Percentiles rank a stretch among this genome's conserved stretches.
Evolutionary conservation across 2,888 invertebrate genomes (phyloP).

Genomic region (Acanthopleura granulata): DNA sequence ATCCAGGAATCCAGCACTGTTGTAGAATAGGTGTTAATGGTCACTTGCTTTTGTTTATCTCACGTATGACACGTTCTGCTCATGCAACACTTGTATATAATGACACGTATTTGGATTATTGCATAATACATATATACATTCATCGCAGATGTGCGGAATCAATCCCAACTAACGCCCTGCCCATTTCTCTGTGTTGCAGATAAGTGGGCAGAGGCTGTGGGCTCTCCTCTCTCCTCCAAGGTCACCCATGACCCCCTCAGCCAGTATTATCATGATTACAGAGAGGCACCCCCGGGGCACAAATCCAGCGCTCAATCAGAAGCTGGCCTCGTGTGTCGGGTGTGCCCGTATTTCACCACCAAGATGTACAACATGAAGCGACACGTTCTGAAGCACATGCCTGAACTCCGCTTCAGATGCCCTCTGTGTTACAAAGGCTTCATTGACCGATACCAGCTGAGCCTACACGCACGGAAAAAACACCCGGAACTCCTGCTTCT

Average conservation of each 20-base stretch:
- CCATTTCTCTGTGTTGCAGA: slow-evolving; percentile 2
- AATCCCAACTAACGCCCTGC: no score
- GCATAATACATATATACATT: no score
- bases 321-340: background rate
- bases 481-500: background rate
- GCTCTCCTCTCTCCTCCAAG: background rate
- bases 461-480: background rate
- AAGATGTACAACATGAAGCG: background rate
- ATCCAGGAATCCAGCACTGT: no score
- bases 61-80: no score
- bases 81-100: no score
- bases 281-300: background rate
- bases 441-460: slow-evolving; percentile 15
- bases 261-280: background rate
- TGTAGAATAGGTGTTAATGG: no score
- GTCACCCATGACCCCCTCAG: background rate
- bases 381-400: background rate
- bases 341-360: background rate
- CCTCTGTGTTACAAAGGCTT: background rate
- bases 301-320: background rate
- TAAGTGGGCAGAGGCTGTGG: background rate
- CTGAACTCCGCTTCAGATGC: background rate
- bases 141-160: no score
- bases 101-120: no score
- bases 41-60: no score